Base-by-base conservation (phyloP, 1,140 invertebrate genomes). In the Drosophila willistoni region DNA sequence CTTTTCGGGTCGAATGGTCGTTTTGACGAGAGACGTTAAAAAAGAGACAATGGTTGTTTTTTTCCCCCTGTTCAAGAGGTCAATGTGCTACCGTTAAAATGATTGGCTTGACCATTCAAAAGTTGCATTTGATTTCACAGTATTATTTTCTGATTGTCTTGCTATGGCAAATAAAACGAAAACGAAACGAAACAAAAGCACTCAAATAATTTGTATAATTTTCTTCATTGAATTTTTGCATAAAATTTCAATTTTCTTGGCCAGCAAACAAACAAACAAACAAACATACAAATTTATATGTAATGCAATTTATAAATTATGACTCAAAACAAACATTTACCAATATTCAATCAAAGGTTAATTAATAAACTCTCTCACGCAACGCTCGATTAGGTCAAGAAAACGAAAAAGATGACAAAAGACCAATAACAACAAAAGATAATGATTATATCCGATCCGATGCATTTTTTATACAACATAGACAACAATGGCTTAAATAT, bases 31-130 rank as follows among this genome's bases (percentile, higher is more conserved):
- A 51, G 17, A 47, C 44, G 17, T 47, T 10, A 47, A 19, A 39
- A 12, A 39, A 39, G 10, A 39, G 41, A 75, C 73, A 75, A 75
- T 75, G 72, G 64, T 44, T 25, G 70, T 75, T 36, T 9, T 1
- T 36, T 29, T 74, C 2, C 2, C 19, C 62, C 57, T 75, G 42
- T 71, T 75, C 66, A 73, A 68, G 76, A 87, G 83, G 79, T 86
- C 83, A 86, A 82, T 70, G 83, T 77, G 83, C 83, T 86, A 86
- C 83, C 83, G 83, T 87, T 86, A 81, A 81, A 70, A 81, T 75
- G 71, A 79, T 82, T 82, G 64, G 68, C 62, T 57, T 66, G 71
- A 25, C 61, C 61, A 77, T 71, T 72, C 66, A 77, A 86, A 22
- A 67, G 76, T 42, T 67, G 83, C 76, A 79, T 71, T 86, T 81